phyloP scores from a whole-genome alignment of 2,888 invertebrate species.

The Aradus depressus region DNA sequence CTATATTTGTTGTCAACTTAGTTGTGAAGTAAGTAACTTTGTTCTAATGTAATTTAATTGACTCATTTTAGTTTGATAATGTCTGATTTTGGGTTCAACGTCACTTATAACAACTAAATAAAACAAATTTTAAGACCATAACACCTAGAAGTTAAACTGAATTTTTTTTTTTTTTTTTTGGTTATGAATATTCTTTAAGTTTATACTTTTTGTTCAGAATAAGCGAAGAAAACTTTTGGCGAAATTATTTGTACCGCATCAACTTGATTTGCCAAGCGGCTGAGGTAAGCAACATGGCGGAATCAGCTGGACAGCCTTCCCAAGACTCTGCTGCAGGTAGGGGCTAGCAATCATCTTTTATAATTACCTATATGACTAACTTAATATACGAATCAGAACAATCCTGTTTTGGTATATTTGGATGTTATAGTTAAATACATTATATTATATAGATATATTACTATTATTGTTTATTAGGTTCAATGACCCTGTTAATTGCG shows the following conservation, averaged over 20 bases:
- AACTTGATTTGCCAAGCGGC: slow-evolving; percentile 95
- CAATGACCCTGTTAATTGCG: too few relatives aligned
- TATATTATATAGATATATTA: too few relatives aligned
- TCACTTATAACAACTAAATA: too few relatives aligned
- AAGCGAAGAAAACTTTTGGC: slow-evolving; percentile 97
- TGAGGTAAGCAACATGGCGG: slow-evolving; percentile 60
- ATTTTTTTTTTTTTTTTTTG: not conserved
- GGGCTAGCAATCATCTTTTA: not conserved
- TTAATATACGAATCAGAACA: too few relatives aligned
- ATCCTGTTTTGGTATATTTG: not conserved
- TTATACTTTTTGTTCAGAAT: slow-evolving; percentile 48
- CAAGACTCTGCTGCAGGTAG: slow-evolving; percentile 10
- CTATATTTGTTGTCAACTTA: too few relatives aligned
- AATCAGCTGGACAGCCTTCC: slow-evolving; percentile 32
- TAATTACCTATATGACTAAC: too few relatives aligned
- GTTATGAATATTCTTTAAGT: not conserved
- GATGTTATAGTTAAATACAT: too few relatives aligned
- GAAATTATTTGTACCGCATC: slow-evolving; percentile 99
- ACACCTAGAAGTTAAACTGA: not conserved
- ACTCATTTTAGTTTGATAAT: too few relatives aligned
- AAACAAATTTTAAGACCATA: too few relatives aligned
- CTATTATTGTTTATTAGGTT: not conserved
- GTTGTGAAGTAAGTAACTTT: too few relatives aligned
- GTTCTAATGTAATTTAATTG: too few relatives aligned
- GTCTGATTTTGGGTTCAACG: too few relatives aligned